Percentiles rank a stretch among this genome's conserved stretches.
These are phyloP conservation scores for Cyrtonyx montezumae DNA, from an alignment of 2,113 vertebrate genomes.

Conservation along the genomic window DNA sequence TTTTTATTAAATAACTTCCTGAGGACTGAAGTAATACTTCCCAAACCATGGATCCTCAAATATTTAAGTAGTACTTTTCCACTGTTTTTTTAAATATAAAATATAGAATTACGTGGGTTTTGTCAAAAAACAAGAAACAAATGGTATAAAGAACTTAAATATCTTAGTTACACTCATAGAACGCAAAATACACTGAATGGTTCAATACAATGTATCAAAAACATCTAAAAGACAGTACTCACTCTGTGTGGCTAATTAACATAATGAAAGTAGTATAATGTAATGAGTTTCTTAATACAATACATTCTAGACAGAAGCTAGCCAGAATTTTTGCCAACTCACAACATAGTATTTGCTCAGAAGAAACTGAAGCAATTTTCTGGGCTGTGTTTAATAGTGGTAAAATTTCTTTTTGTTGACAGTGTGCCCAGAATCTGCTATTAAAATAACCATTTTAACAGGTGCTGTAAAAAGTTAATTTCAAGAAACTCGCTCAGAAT, in stretches of 20 bases:
- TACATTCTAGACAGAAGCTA: not conserved
- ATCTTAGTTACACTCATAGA: not conserved
- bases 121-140: constrained; percentile 6
- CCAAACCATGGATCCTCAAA: not conserved
- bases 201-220: not conserved
- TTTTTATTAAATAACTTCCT: constrained; percentile 46
- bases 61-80: not conserved
- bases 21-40: constrained; percentile 1
- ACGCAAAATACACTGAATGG: not conserved
- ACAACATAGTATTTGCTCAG: not conserved
- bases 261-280: not conserved
- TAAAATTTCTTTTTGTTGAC: constrained; percentile 18
- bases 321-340: constrained; percentile 15
- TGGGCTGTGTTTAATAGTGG: not conserved
- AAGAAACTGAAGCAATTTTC: not conserved
- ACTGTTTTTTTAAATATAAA: not conserved
- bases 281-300: not conserved
- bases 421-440: not conserved
- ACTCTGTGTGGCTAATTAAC: not conserved
- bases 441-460: constrained; percentile 33
- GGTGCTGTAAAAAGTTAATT: not conserved
- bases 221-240: not conserved
- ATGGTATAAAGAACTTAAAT: not conserved
- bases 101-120: not conserved
- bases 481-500: not conserved